Percentiles rank a stretch among this genome's conserved stretches.
Conservation (phyloP, 2,888 invertebrate genomes). For the Apodemia hepburni region DNA sequence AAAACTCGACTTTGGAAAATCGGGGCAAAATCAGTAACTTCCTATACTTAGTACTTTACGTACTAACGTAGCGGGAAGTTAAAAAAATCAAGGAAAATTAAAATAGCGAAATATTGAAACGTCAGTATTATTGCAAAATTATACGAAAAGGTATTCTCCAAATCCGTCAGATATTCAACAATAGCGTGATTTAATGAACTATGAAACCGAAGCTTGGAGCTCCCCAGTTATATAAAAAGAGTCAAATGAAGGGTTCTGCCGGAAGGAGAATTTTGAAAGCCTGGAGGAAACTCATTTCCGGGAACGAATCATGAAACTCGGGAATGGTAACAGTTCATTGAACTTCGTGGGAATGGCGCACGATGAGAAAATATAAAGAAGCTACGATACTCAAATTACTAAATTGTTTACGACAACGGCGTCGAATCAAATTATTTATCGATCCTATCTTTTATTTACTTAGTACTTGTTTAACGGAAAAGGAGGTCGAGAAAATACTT, state of each 20-base stretch:
- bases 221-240: slow-evolving; percentile 5
- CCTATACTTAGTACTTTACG: too few species aligned
- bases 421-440: not conserved
- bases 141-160: not conserved
- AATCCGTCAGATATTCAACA: not conserved
- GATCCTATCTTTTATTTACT: not conserved
- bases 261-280: not conserved
- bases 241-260: slow-evolving; percentile 4
- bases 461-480: not conserved
- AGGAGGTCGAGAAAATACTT: not conserved
- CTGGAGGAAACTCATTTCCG: slow-evolving; percentile 8
- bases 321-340: not conserved
- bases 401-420: not conserved
- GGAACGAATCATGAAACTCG: not conserved
- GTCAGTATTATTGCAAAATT: not conserved
- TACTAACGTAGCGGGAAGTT: too few species aligned
- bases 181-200: not conserved
- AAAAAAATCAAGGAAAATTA: too few species aligned
- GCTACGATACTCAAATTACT: not conserved
- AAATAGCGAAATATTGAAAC: too few species aligned
- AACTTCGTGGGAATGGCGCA: not conserved
- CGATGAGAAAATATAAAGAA: not conserved
- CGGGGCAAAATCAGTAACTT: too few species aligned
- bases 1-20: too few species aligned
- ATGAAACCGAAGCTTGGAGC: not conserved